Evolutionary conservation across 2,113 vertebrate genomes (phyloP).

Genomic region (Balaeniceps rex): DNA sequence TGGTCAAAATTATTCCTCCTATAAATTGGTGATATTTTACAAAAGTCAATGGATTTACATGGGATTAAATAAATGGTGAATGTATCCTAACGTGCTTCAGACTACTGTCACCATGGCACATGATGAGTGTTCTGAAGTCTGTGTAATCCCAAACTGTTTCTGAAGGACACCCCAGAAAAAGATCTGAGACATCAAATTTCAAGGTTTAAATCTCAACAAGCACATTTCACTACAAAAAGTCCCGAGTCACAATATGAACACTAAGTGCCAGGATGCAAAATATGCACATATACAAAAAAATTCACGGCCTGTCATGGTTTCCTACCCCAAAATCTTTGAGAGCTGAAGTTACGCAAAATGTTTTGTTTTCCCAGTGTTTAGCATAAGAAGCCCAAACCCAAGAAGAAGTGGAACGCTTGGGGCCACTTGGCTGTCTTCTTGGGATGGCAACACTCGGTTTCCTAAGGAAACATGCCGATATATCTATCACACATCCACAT

Average conservation of each 20-base stretch:
- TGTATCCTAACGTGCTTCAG: background rate
- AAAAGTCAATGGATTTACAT: background rate
- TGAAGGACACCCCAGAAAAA: background rate
- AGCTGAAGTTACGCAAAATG: background rate
- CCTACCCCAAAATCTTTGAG: background rate
- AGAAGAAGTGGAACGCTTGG: background rate
- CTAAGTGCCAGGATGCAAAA: background rate
- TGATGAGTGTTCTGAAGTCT: background rate
- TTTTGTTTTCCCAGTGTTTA: background rate
- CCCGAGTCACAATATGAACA: background rate
- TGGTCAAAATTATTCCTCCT: background rate
- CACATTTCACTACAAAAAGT: background rate
- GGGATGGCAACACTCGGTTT: background rate
- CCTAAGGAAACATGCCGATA: background rate
- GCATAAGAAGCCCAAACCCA: background rate
- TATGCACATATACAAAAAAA: background rate
- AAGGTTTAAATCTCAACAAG: background rate
- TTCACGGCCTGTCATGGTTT: background rate
- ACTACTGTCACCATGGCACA: background rate
- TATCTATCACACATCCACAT: slow-evolving; percentile 37
- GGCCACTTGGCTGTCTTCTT: background rate
- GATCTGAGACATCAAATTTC: background rate
- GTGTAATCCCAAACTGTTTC: background rate
- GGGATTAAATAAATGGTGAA: background rate
- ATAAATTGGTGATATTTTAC: background rate